phyloP scores from a whole-genome alignment of 2,888 invertebrate genomes.

The Phoronis australis region DNA sequence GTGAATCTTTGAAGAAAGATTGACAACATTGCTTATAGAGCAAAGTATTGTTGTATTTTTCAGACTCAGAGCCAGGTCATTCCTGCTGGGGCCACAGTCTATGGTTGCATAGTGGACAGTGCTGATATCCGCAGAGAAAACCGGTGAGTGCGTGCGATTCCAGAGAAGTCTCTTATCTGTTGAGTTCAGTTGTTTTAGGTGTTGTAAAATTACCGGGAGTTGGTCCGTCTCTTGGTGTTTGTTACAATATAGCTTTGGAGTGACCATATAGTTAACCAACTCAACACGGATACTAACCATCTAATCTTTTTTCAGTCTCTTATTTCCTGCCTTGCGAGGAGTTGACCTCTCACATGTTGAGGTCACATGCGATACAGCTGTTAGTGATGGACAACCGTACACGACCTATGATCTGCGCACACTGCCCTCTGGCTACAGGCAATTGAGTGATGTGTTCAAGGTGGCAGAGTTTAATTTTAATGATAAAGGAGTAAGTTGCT shows the following conservation, averaged over 20 bases:
- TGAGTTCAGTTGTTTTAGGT: background rate
- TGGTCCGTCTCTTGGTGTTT: background rate
- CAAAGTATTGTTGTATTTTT: too few relatives aligned
- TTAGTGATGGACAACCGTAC: constrained; percentile 56
- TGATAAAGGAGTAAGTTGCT: too few relatives aligned
- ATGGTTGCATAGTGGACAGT: constrained; percentile 62
- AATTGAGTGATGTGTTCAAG: constrained; percentile 60
- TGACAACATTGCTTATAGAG: too few relatives aligned
- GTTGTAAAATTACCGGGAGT: background rate
- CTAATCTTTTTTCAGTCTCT: constrained; percentile 14
- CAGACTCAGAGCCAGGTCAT: constrained; percentile 39
- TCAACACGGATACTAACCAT: background rate
- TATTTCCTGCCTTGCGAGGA: constrained; percentile 25
- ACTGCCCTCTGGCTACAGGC: constrained; percentile 56
- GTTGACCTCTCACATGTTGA: constrained; percentile 22
- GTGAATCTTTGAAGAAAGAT: too few relatives aligned
- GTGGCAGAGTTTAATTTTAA: constrained; percentile 64
- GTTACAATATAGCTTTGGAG: background rate
- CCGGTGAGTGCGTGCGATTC: constrained; percentile 41
- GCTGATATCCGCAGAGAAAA: constrained; percentile 56
- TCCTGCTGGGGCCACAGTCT: constrained; percentile 56
- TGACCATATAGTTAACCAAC: background rate
- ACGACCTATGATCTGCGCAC: constrained; percentile 65
- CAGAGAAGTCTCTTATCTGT: background rate
- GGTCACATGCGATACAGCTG: constrained; percentile 22